These are phyloP conservation scores for Poeciliopsis prolifica DNA, from an alignment of 2,113 vertebrate genomes.

Conservation along the genomic window DNA sequence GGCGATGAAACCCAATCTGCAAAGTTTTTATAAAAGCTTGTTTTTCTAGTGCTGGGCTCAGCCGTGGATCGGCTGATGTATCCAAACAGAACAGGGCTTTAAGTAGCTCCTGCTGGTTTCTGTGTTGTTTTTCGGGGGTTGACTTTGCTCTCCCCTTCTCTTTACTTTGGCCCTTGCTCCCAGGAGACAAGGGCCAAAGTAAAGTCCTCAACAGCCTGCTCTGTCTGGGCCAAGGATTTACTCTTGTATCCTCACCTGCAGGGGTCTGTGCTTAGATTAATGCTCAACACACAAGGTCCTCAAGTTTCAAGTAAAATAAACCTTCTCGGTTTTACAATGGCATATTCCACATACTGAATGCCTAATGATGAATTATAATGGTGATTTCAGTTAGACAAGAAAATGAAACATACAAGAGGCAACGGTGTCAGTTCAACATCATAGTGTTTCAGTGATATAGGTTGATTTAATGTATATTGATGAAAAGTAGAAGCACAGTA, in stretches of 20 bases:
- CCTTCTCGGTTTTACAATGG: slow-evolving; percentile 45
- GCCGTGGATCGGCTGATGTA: slow-evolving; percentile 72
- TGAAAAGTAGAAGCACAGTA: no score
- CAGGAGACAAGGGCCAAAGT: slow-evolving; percentile 3
- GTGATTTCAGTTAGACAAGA: not conserved
- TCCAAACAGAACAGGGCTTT: slow-evolving; percentile 59
- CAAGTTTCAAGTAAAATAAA: slow-evolving; percentile 64
- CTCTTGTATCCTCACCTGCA: slow-evolving; percentile 23
- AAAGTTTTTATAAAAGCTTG: slow-evolving; percentile 79
- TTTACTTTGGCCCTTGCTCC: slow-evolving; percentile 29
- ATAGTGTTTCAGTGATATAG: not conserved
- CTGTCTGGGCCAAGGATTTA: slow-evolving; percentile 51
- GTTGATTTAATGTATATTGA: not conserved
- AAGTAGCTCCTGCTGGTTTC: slow-evolving; percentile 55
- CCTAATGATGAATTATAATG: slow-evolving; percentile 36
- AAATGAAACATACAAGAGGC: not conserved
- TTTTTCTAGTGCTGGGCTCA: slow-evolving; percentile 76
- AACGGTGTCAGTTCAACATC: not conserved
- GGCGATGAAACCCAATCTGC: slow-evolving; percentile 87
- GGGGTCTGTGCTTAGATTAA: slow-evolving; percentile 61
- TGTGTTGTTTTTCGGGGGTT: slow-evolving; percentile 22
- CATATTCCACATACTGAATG: slow-evolving; percentile 40
- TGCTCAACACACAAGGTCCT: slow-evolving; percentile 58
- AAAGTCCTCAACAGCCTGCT: slow-evolving; percentile 40
- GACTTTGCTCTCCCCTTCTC: slow-evolving; percentile 21